Evolutionary conservation across 2,888 invertebrate genomes (phyloP).

Genomic region (Troides helena): DNA sequence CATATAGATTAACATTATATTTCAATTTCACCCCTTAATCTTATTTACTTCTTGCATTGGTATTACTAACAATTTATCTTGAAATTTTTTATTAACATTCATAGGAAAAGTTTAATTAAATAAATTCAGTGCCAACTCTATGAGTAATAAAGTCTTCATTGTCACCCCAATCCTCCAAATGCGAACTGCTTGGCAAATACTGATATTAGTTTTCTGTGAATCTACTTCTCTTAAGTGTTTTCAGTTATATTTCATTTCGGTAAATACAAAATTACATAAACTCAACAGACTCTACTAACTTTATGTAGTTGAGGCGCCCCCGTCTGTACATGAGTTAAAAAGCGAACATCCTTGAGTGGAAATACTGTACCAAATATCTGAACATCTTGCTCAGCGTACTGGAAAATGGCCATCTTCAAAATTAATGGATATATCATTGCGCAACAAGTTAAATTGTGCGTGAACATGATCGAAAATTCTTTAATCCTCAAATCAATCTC

Average conservation of each 20-base stretch:
- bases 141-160: conserved; percentile 45
- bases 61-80: background rate
- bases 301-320: conserved; percentile 3
- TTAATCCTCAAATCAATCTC: conserved; percentile 43
- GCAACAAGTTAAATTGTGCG: conserved; percentile 74
- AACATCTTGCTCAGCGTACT: conserved; percentile 60
- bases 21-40: too few relatives aligned
- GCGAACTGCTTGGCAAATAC: conserved; percentile 74
- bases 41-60: too few relatives aligned
- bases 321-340: conserved; percentile 1
- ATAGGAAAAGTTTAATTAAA: conserved; percentile 20
- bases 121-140: conserved; percentile 39
- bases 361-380: conserved; percentile 50
- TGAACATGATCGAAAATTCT: conserved; percentile 59
- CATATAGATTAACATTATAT: too few relatives aligned
- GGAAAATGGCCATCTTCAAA: conserved; percentile 74
- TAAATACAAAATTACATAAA: conserved; percentile 37
- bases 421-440: conserved; percentile 78
- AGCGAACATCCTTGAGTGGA: conserved; percentile 22
- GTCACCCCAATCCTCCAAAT: conserved; percentile 71
- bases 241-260: conserved; percentile 62
- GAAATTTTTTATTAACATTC: background rate
- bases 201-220: conserved; percentile 72
- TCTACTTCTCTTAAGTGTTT: conserved; percentile 69
- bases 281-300: conserved; percentile 1